phyloP scores from a whole-genome alignment of 2,888 invertebrate species.

The Pterostichus niger region DNA sequence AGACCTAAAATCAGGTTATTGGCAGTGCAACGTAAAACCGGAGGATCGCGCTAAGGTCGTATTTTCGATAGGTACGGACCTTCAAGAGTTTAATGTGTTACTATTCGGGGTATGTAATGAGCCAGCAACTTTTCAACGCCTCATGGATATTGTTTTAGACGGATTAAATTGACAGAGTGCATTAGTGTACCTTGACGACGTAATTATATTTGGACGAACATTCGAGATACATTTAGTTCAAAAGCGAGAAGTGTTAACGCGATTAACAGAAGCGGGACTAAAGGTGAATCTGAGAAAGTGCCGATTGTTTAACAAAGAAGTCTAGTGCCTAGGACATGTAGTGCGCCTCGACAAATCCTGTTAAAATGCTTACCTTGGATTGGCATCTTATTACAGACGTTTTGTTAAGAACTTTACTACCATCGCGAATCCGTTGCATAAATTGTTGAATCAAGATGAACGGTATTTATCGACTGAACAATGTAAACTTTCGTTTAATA shows the following conservation, averaged over 20 bases:
- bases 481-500: no score
- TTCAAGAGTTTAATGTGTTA: conserved; percentile 21
- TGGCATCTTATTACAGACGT: no score
- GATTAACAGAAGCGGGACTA: conserved; percentile 67
- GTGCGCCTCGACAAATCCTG: no score
- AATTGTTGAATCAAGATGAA: no score
- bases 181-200: conserved; percentile 66
- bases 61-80: conserved; percentile 6
- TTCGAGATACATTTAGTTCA: conserved; percentile 66
- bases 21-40: conserved; percentile 19
- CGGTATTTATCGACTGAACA: no score
- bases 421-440: no score
- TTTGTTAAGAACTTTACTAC: no score
- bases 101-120: conserved; percentile 49
- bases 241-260: conserved; percentile 64
- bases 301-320: conserved; percentile 17
- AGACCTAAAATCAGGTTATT: conserved; percentile 16
- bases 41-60: background rate
- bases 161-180: conserved; percentile 67
- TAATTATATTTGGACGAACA: conserved; percentile 52
- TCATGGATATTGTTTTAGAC: conserved; percentile 68
- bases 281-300: conserved; percentile 68
- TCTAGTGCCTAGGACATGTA: conserved; percentile 24
- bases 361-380: no score
- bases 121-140: conserved; percentile 68